Conservation (phyloP, 2,888 invertebrate genomes). For the Eurytoma adleriae region DNA sequence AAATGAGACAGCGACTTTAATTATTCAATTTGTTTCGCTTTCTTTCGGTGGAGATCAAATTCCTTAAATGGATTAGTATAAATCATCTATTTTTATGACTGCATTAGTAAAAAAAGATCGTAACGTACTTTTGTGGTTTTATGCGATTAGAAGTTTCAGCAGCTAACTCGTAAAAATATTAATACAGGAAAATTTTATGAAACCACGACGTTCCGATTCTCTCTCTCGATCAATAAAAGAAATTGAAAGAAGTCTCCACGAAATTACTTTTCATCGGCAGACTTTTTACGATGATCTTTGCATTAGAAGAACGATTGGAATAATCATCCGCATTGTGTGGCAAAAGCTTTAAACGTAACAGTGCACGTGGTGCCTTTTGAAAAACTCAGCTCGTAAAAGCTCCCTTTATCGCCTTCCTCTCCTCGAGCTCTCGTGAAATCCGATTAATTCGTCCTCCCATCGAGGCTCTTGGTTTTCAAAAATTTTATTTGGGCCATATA, state of each 20-base stretch:
- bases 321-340: constrained; percentile 21
- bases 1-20: background rate
- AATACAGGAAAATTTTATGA: no score
- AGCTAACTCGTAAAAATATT: no score
- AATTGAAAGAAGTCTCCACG: constrained; percentile 22
- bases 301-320: constrained; percentile 11
- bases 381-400: constrained; percentile 34
- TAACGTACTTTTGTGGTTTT: no score
- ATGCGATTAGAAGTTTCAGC: no score
- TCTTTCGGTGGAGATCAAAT: no score
- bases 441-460: constrained; percentile 43
- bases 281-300: constrained; percentile 44
- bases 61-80: no score
- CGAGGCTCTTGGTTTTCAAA: constrained; percentile 1
- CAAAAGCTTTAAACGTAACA: constrained; percentile 15
- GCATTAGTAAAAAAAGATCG: no score
- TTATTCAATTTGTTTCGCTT: no score
- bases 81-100: no score
- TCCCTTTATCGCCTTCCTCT: constrained; percentile 31
- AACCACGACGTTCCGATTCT: no score
- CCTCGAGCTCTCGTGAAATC: constrained; percentile 17
- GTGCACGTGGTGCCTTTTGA: background rate
- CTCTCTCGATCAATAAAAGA: no score
- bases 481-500: constrained; percentile 39
- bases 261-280: constrained; percentile 31